A percentile compares a stretch with the other conserved stretches of the same genome.
phyloP scores from a whole-genome alignment of 2,888 invertebrate genomes.

The Cryptocheilus praepositus region DNA sequence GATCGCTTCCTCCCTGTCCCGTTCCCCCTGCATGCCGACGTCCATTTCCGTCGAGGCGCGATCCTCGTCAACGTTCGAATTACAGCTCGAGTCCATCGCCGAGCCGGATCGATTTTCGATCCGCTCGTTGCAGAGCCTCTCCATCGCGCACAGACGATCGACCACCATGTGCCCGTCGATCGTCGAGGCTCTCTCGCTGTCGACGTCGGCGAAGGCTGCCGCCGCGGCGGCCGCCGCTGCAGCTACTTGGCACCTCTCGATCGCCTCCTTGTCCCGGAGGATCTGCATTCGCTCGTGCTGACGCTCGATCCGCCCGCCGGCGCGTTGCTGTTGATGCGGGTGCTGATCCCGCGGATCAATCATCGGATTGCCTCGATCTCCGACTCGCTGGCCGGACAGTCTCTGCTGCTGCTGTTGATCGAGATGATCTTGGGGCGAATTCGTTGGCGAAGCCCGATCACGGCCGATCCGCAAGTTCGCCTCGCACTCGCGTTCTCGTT shows the following conservation, averaged over 20 bases:
- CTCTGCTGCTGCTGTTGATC: slow-evolving; percentile 14
- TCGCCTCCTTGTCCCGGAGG: slow-evolving; percentile 46
- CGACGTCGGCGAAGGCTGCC: slow-evolving; percentile 39
- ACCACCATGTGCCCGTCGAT: slow-evolving; percentile 52
- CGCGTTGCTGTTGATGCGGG: not conserved
- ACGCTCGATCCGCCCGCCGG: slow-evolving; percentile 39
- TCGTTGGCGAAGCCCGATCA: slow-evolving; percentile 47
- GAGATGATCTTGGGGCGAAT: slow-evolving; percentile 38
- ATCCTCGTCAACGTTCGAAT: slow-evolving; percentile 66
- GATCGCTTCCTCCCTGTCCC: slow-evolving; percentile 46
- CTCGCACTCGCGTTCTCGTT: slow-evolving; percentile 68
- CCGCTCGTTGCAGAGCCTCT: slow-evolving; percentile 65
- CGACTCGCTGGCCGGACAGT: not conserved
- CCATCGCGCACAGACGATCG: slow-evolving; percentile 66
- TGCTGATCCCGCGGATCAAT: slow-evolving; percentile 30
- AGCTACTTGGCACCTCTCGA: slow-evolving; percentile 38
- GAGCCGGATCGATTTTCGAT: slow-evolving; percentile 68
- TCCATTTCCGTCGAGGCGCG: slow-evolving; percentile 59
- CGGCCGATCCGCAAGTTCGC: slow-evolving; percentile 53
- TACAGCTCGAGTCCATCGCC: slow-evolving; percentile 60
- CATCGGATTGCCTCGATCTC: slow-evolving; percentile 44
- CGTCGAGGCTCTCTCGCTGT: slow-evolving; percentile 39
- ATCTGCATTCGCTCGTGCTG: slow-evolving; percentile 50
- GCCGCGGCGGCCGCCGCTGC: not conserved
- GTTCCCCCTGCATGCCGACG: slow-evolving; percentile 42